Evolutionary conservation across 2,797 vertebrate genomes (phyloP), one percentile per base, ranked within the genome.

Genomic region (Alca torda): DNA sequence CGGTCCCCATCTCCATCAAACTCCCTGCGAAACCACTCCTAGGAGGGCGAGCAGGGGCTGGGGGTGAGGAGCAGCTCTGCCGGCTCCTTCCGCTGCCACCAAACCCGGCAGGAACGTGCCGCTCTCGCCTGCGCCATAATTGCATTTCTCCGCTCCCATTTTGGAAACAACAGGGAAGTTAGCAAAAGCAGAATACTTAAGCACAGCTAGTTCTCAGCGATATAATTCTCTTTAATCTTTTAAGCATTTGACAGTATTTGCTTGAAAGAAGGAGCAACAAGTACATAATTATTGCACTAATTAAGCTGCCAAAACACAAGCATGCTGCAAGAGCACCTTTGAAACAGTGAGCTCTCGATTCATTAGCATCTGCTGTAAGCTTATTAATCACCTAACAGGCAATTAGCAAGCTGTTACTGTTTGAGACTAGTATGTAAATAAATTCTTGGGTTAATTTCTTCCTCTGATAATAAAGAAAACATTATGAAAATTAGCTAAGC

Each of bases 381-480:
- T 98, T 99, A 99, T 99, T 99, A 99, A 99, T 99, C 99, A 99
- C 99, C 99, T 99, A 99, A 99, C 99, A 99, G 98, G 99, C 99
- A 99, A 99, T 99, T 99, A 99, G 98, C 98, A 98, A 99, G 98
- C 99, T 99, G 99, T 99, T 99, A 99, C 99, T 99, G 98, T 99
- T 99, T 99, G 99, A 99, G 98, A 98, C 98, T 99, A 98, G 99
- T 99, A 99, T 99, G 99, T 99, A 99, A 99, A 99, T 99, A 99
- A 99, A 99, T 99, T 99, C 98, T 99, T 99, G 99, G 98, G 99
- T 99, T 99, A 99, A 99, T 99, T 99, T 99, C 99, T 99, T 99
- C 99, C 99, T 99, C 99, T 99, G 99, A 99, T 99, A 99, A 99
- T 99, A 99, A 99, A 99, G 98, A 99, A 99, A 99, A 99, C 99